Base-by-base conservation (phyloP, 2,888 invertebrate species). In the Andrena flavipes region DNA sequence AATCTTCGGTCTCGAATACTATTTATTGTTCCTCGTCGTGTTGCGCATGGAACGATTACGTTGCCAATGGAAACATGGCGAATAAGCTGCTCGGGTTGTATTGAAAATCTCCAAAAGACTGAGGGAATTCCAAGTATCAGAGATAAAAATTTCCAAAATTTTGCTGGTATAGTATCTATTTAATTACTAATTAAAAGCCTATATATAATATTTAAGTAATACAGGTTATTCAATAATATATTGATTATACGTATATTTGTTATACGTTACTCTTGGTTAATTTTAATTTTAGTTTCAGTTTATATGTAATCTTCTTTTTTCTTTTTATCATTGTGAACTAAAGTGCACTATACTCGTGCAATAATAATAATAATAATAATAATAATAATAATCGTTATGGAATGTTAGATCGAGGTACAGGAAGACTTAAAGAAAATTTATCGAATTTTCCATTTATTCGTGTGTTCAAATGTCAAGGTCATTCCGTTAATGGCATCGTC, bases 391-490 rank as follows among this genome's bases (percentile, higher is more conserved):
- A 42, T 42, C 42, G 42, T 13, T 42, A 42, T 13, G 42, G 3
- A 13, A 42, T 13, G 42, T 29, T 51, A 4, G 20, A n/a, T 13
- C 35, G 33, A 30, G 7, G 33, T 33, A 7, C 20, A 35, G 26
- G 2, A 35, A 48, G 3, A 33, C 10, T 26, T 8, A 10, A 30
- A 20, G 7, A 42, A 35, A 63, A 54, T 76, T 64, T 2, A 2
- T 29, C 35, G 10, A 2, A 8, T 20, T 23, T 3, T 42, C 16
- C 33, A 6, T 26, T 13, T 54, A 51, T 10, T 7, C 30, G 2
- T 8, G 42, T 42, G 42, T 13, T 23, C 1, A 16, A 63, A 63
- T 30, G 26, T 75, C 62, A 63, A 76, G 54, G 62, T 10, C n/a
- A 5, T 0, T 30, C 10, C 6, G 23, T n/a, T 68, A 63, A 77